Conservation (phyloP, 2,113 vertebrate species). For the Dendropsophus ebraccatus region DNA sequence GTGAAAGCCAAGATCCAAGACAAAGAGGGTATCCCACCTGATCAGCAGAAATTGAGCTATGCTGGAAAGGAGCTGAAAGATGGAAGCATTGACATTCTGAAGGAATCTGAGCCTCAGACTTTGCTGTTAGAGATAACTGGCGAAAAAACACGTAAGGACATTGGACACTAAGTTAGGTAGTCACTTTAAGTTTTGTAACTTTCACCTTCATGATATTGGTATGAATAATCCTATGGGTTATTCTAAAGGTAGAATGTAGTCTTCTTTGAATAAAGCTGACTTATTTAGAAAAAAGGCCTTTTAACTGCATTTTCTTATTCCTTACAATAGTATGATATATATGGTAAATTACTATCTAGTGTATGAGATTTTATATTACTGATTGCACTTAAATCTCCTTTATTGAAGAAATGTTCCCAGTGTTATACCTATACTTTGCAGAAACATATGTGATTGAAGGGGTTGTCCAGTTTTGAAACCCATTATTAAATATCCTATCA, state of each 20-base stretch:
- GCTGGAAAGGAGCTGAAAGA: slow-evolving; percentile 14
- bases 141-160: background rate
- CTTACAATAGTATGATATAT: no score
- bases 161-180: background rate
- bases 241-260: background rate
- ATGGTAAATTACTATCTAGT: no score
- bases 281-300: background rate
- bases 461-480: no score
- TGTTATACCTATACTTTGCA: no score
- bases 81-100: background rate
- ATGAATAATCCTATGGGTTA: background rate
- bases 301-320: background rate
- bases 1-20: no score
- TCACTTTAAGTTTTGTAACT: background rate
- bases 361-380: no score
- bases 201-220: background rate
- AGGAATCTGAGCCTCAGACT: background rate
- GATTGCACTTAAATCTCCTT: no score
- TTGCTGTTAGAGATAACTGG: background rate
- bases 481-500: no score
- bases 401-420: background rate
- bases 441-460: no score
- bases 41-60: slow-evolving; percentile 64
- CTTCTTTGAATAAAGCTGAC: background rate
- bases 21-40: slow-evolving; percentile 70